Evolutionary conservation across 2,113 vertebrate species (phyloP).

Genomic region (Paratilapia polleni): DNA sequence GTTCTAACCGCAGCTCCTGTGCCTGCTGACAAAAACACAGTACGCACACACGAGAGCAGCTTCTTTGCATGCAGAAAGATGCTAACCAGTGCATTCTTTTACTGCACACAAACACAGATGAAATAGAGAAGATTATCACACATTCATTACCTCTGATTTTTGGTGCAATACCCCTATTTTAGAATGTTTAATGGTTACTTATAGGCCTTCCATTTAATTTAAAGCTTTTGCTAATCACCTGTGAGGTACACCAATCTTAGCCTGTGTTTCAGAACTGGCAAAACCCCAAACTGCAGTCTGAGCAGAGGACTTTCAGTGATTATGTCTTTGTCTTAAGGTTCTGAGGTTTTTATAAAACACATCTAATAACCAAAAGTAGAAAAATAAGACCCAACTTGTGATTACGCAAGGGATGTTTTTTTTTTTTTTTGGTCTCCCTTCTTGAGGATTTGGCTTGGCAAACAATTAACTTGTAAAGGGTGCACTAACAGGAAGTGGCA

Average conservation of each 20-base stretch:
- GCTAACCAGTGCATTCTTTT: neutral
- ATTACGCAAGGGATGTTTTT: no score
- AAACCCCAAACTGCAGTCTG: neutral
- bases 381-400: no score
- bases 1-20: conserved; percentile 1
- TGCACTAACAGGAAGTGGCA: neutral
- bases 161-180: neutral
- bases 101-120: neutral
- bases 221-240: neutral
- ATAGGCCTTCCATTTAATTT: neutral
- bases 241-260: neutral
- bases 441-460: neutral
- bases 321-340: neutral
- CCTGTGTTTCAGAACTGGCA: neutral
- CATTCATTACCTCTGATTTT: neutral
- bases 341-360: neutral
- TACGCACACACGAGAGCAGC: neutral
- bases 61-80: conserved; percentile 11
- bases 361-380: neutral
- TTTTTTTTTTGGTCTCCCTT: neutral
- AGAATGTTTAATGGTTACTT: neutral
- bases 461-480: neutral
- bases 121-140: neutral
- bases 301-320: neutral
- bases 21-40: neutral